These are phyloP conservation scores for Cetonia aurata DNA, from an alignment of 2,888 invertebrate species.

Conservation along the genomic window DNA sequence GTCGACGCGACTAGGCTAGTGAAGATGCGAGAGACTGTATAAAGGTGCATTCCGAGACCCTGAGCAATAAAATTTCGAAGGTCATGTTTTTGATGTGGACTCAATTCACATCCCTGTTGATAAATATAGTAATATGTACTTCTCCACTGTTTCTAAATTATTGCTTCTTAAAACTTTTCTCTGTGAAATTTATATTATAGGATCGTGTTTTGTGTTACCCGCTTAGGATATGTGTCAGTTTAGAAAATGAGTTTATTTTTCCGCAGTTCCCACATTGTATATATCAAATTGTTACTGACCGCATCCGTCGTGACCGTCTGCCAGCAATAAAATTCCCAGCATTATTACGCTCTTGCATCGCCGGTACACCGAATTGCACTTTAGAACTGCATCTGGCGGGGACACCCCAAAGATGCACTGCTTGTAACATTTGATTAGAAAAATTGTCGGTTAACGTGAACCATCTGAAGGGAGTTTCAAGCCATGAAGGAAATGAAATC, in stretches of 20 bases:
- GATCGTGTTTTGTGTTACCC: no score
- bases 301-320: slow-evolving; percentile 33
- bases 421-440: slow-evolving; percentile 46
- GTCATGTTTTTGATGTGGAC: no score
- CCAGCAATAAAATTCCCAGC: slow-evolving; percentile 49
- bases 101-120: no score
- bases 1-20: no score
- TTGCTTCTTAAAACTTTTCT: no score
- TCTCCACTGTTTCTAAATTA: no score
- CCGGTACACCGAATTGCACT: slow-evolving; percentile 51
- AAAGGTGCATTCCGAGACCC: no score
- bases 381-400: slow-evolving; percentile 39
- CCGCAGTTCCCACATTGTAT: not conserved
- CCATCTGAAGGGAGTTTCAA: slow-evolving; percentile 10
- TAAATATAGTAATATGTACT: no score
- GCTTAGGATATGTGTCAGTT: not conserved
- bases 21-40: no score
- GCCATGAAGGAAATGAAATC: not conserved
- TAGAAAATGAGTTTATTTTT: not conserved
- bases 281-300: slow-evolving; percentile 15
- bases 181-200: no score
- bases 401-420: slow-evolving; percentile 45
- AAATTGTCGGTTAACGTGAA: slow-evolving; percentile 31
- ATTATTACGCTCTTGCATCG: slow-evolving; percentile 49
- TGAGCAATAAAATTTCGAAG: no score